Conservation (phyloP, 2,113 vertebrate genomes). For the Mormoops blainvillei region DNA sequence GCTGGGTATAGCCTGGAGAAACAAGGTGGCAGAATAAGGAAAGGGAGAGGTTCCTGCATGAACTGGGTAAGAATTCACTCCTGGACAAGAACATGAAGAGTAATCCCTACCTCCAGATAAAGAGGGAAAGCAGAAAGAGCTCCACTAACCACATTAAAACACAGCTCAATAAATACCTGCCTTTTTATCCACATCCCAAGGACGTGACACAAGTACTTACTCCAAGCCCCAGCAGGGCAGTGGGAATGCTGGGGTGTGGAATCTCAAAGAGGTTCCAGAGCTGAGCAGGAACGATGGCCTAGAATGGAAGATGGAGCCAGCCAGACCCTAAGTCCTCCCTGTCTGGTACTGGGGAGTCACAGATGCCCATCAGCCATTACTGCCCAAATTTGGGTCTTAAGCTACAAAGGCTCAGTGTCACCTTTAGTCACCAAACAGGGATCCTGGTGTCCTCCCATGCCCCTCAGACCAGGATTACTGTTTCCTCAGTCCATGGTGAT, state of each 20-base stretch:
- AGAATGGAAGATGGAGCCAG: neutral
- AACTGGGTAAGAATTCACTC: neutral
- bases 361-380: neutral
- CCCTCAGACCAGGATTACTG: neutral
- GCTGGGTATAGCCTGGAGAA: neutral
- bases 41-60: neutral
- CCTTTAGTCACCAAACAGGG: neutral
- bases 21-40: neutral
- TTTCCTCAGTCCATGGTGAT: conserved; percentile 77
- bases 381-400: neutral
- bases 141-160: neutral
- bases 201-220: neutral
- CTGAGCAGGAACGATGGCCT: neutral
- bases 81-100: neutral
- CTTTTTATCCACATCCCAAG: neutral
- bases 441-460: neutral
- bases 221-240: neutral
- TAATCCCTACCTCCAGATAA: neutral
- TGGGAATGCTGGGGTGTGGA: neutral
- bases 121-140: neutral
- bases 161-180: conserved; percentile 44
- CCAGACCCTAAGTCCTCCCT: neutral
- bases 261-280: neutral
- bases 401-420: neutral
- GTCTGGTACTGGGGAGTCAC: neutral